Evolutionary conservation across 2,113 vertebrate genomes (phyloP).

Genomic region (Zootoca vivipara): DNA sequence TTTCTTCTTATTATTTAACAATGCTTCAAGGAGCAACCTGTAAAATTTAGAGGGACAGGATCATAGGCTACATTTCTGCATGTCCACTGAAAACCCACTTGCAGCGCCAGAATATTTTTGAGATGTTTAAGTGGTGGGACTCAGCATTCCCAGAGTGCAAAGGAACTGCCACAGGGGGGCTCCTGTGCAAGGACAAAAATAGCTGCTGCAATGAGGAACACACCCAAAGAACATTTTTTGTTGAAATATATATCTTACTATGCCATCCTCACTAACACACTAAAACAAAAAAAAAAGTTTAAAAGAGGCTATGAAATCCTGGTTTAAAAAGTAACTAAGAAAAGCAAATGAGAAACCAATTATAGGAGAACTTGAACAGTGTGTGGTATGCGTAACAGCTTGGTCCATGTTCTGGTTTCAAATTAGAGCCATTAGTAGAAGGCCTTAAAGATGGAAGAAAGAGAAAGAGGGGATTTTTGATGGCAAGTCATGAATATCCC

Average conservation of each 20-base stretch:
- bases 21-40: no score
- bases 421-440: constrained; percentile 38
- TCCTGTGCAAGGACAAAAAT: background rate
- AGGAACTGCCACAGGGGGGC: no score
- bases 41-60: background rate
- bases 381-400: constrained; percentile 10
- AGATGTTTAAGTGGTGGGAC: background rate
- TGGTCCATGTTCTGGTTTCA: constrained; percentile 35
- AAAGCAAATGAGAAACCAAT: constrained; percentile 22
- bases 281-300: background rate
- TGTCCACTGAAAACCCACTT: background rate
- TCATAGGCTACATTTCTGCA: background rate
- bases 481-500: constrained; percentile 50
- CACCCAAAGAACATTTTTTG: background rate
- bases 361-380: background rate
- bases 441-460: constrained; percentile 29
- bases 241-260: background rate
- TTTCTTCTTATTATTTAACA: no score
- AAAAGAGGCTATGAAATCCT: constrained; percentile 6
- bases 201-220: background rate
- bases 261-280: background rate
- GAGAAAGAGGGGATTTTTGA: constrained; percentile 59
- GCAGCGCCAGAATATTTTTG: background rate
- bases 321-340: background rate
- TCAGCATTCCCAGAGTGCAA: no score